phyloP scores from a whole-genome alignment of 92 coral and sea anemone species.

The Parazoanthus swiftii region DNA sequence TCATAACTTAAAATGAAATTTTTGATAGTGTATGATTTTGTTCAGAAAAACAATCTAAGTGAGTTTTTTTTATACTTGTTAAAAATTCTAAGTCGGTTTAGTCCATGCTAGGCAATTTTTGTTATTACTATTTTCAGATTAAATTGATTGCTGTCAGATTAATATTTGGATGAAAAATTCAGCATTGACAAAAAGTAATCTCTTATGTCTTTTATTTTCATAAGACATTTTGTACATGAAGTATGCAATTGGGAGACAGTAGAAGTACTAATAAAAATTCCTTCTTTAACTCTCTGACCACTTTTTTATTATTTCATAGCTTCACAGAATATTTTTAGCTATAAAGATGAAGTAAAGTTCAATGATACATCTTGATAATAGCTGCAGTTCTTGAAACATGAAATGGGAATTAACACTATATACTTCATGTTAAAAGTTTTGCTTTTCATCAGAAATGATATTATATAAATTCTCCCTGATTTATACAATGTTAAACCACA shows the following conservation, averaged over 20 bases:
- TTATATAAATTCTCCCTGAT: too few relatives aligned
- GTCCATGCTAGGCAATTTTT: too few relatives aligned
- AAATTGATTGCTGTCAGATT: too few relatives aligned
- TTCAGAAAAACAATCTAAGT: background rate
- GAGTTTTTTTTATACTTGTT: too few relatives aligned
- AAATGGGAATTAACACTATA: background rate
- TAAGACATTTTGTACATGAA: background rate
- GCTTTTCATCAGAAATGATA: background rate
- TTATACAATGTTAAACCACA: background rate
- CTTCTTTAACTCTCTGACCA: background rate
- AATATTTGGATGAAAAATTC: too few relatives aligned
- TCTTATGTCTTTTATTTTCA: too few relatives aligned
- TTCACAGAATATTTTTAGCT: background rate
- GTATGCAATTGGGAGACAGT: background rate
- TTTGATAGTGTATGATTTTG: background rate
- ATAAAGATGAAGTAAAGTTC: too few relatives aligned
- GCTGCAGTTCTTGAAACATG: background rate
- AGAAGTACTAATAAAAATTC: constrained; percentile 24
- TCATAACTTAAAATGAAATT: background rate
- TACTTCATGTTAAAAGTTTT: background rate
- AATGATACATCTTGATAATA: too few relatives aligned
- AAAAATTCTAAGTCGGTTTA: too few relatives aligned
- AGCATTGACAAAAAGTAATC: too few relatives aligned
- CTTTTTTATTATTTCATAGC: background rate
- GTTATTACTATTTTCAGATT: too few relatives aligned